These are phyloP conservation scores for Pterobdella sp. DNA, from an alignment of 2,888 invertebrate species.

Conservation along the genomic window DNA sequence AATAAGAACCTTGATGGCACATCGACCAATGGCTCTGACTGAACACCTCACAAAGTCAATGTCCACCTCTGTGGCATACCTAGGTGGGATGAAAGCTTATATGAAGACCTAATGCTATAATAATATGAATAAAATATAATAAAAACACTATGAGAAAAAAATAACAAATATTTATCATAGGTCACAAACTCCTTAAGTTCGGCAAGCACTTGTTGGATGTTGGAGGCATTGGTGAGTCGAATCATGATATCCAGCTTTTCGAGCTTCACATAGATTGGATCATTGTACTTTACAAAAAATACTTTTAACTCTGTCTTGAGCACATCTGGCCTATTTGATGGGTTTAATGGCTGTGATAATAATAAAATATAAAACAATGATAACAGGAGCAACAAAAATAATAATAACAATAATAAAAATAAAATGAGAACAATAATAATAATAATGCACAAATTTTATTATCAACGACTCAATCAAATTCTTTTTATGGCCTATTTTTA, in stretches of 20 bases:
- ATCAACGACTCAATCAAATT: too few relatives aligned
- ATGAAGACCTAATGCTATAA: neutral
- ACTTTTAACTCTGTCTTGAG: slow-evolving; percentile 99
- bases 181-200: slow-evolving; percentile 77
- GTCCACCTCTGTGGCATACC: slow-evolving; percentile 92
- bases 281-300: slow-evolving; percentile 99
- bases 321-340: slow-evolving; percentile 68
- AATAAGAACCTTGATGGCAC: slow-evolving; percentile 72
- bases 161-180: neutral
- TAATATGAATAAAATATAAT: neutral
- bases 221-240: slow-evolving; percentile 88
- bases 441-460: too few relatives aligned
- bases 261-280: slow-evolving; percentile 97
- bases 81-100: neutral
- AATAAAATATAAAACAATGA: too few relatives aligned
- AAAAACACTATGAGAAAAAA: neutral
- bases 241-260: slow-evolving; percentile 99
- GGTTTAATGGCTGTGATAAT: neutral
- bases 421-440: too few relatives aligned
- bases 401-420: too few relatives aligned
- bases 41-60: slow-evolving; percentile 99
- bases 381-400: too few relatives aligned
- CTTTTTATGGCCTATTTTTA: too few relatives aligned
- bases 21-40: slow-evolving; percentile 94
- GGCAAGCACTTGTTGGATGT: slow-evolving; percentile 86